Conservation (phyloP, 2,797 vertebrate species). For the Manis crassicaudata region DNA sequence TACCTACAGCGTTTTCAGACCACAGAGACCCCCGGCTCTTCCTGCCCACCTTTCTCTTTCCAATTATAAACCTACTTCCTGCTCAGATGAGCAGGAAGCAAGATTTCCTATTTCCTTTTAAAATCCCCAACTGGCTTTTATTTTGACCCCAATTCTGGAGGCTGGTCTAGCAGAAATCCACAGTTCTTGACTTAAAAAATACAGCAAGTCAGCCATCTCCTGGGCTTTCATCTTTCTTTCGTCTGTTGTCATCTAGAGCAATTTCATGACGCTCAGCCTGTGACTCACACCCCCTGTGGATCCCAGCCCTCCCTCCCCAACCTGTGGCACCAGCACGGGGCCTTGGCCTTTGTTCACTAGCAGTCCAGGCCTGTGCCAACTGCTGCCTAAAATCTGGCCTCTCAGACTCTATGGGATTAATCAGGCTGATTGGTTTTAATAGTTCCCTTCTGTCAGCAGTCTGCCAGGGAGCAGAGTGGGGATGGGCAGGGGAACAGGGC, state of each 20-base stretch:
- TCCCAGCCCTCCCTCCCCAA: no score
- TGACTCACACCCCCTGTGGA: not conserved
- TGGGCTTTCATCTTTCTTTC: not conserved
- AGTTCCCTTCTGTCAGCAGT: not conserved
- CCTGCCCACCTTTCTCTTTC: not conserved
- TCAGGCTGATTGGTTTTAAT: not conserved
- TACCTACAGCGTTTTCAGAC: not conserved
- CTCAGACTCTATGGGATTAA: not conserved
- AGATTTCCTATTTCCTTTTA: constrained; percentile 12
- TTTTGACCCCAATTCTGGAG: not conserved
- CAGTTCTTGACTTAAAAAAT: not conserved
- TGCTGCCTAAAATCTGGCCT: not conserved
- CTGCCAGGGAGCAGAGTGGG: not conserved
- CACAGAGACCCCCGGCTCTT: not conserved
- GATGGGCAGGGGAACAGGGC: not conserved
- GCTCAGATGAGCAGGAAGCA: not conserved
- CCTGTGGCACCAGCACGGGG: rapidly evolving
- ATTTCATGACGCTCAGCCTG: not conserved
- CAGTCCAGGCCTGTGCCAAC: not conserved
- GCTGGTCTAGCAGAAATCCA: not conserved
- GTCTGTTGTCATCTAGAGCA: not conserved
- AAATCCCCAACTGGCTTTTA: not conserved
- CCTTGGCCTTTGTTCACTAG: not conserved
- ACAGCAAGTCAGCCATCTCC: rapidly evolving
- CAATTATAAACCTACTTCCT: not conserved